phyloP scores from a whole-genome alignment of 2,797 vertebrate species.

The Oreochromis mossambicus region DNA sequence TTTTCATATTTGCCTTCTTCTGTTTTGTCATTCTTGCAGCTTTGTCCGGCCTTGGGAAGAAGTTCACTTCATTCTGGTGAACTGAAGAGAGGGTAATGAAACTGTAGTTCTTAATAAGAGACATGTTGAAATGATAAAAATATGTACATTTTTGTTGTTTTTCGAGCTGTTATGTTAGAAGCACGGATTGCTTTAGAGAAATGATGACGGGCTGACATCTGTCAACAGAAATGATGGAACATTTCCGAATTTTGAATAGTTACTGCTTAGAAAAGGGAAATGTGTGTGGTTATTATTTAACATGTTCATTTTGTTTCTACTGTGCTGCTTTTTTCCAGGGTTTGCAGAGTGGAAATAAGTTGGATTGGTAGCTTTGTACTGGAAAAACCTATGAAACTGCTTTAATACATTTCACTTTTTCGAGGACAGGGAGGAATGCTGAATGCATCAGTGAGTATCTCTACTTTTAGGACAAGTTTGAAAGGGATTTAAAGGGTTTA shows the following conservation, averaged over 20 bases:
- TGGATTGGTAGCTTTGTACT: conserved; percentile 77
- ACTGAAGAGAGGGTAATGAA: conserved; percentile 75
- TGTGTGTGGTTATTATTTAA: not conserved
- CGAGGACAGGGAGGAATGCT: conserved; percentile 65
- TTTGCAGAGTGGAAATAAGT: conserved; percentile 36
- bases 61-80: conserved; percentile 99
- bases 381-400: conserved; percentile 91
- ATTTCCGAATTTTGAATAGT: not conserved
- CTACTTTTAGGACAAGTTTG: not conserved
- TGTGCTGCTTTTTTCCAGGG: conserved; percentile 43
- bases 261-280: not conserved
- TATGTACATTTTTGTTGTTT: not conserved
- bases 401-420: conserved; percentile 63
- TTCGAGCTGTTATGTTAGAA: not conserved
- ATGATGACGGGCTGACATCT: not conserved
- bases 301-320: not conserved
- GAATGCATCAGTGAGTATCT: conserved; percentile 84
- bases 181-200: not conserved
- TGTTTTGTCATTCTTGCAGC: conserved; percentile 74
- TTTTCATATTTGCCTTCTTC: not conserved
- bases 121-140: not conserved
- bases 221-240: not conserved
- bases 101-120: not conserved
- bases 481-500: not conserved
- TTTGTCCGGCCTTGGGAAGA: conserved; percentile 96